phyloP scores from a whole-genome alignment of 2,888 invertebrate species.

The Athripsodes cinereus region DNA sequence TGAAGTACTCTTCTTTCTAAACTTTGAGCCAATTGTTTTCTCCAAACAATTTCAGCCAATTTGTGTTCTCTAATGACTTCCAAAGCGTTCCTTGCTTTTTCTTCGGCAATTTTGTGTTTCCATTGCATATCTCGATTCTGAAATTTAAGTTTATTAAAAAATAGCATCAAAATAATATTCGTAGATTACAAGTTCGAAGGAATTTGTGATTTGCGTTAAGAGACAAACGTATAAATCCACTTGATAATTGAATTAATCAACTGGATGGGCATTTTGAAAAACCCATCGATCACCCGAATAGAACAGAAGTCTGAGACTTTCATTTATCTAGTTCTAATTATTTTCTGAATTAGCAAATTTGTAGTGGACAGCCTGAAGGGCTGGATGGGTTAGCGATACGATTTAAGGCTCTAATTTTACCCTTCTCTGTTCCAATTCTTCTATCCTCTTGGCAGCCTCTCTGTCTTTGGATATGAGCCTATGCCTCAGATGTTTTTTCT shows the following conservation, averaged over 20 bases:
- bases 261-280: too few species aligned
- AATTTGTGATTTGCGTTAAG: too few species aligned
- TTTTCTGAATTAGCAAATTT: neutral
- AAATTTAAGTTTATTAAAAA: too few species aligned
- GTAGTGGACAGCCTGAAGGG: too few species aligned
- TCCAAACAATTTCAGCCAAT: constrained; percentile 21
- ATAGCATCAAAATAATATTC: too few species aligned
- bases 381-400: too few species aligned
- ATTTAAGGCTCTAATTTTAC: too few species aligned
- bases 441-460: constrained; percentile 17
- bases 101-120: constrained; percentile 20
- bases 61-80: constrained; percentile 19
- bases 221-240: too few species aligned
- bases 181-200: too few species aligned
- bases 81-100: constrained; percentile 20
- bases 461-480: constrained; percentile 17
- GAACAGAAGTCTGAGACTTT: too few species aligned
- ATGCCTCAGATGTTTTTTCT: constrained; percentile 20
- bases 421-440: constrained; percentile 14
- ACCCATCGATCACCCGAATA: too few species aligned
- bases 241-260: too few species aligned
- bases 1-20: constrained; percentile 17
- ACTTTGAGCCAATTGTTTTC: constrained; percentile 17
- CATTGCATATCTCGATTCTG: constrained; percentile 16
- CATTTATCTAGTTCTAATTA: neutral